Evolutionary conservation across 30 jellyfish, hydroid and myxozoan species (phyloP).

Genomic region (Hydra vulgaris): DNA sequence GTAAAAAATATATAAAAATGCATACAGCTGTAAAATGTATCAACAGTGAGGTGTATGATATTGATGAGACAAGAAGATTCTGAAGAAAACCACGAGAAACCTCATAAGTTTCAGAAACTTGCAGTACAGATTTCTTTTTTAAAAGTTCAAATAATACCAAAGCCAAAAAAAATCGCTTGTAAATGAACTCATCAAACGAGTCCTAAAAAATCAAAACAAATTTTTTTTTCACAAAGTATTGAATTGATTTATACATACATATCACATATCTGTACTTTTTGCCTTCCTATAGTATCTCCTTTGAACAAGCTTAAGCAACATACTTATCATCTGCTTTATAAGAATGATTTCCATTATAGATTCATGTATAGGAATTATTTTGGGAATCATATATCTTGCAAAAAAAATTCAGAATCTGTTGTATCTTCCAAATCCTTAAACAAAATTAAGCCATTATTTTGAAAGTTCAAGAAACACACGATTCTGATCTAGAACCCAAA

Average conservation of each 20-base stretch:
- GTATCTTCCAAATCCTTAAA: too few species aligned
- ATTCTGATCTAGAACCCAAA: too few species aligned
- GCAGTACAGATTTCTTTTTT: slow-evolving; percentile 61
- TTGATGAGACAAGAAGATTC: slow-evolving; percentile 55
- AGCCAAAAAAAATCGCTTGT: slow-evolving; percentile 59
- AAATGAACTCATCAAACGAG: slow-evolving; percentile 39
- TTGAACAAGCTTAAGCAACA: not conserved
- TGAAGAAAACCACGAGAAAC: slow-evolving; percentile 70
- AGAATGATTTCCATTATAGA: too few species aligned
- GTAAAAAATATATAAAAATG: not conserved
- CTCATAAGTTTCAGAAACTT: slow-evolving; percentile 46
- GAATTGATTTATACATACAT: not conserved
- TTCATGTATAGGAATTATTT: too few species aligned
- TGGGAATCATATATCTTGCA: too few species aligned
- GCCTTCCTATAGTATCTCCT: too few species aligned
- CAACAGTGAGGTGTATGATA: slow-evolving; percentile 52
- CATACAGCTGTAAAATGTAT: slow-evolving; percentile 46
- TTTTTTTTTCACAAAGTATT: not conserved
- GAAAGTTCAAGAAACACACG: too few species aligned
- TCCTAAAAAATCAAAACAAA: slow-evolving; percentile 17
- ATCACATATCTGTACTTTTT: too few species aligned
- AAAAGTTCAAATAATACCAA: slow-evolving; percentile 51
- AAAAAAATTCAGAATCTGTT: too few species aligned
- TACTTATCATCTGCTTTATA: not conserved
- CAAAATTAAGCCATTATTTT: too few species aligned